Evolutionary conservation across 2,113 vertebrate genomes (phyloP).

Genomic region (Otocyon megalotis): DNA sequence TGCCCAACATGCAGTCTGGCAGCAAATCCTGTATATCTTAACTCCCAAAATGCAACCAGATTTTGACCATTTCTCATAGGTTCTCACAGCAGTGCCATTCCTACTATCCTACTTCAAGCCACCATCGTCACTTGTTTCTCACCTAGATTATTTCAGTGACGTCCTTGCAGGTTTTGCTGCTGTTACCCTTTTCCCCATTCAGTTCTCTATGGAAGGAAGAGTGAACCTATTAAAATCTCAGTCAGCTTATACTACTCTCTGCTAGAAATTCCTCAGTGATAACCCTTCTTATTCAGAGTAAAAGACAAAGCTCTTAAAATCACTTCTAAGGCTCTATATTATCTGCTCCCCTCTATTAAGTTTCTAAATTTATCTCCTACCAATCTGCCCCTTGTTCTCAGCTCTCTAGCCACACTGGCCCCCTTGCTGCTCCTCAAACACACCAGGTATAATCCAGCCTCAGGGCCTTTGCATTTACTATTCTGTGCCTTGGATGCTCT

Average conservation of each 20-base stretch:
- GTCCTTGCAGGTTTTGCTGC: not conserved
- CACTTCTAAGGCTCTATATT: not conserved
- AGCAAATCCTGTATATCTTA: not conserved
- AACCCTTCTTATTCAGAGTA: not conserved
- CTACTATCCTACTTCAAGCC: not conserved
- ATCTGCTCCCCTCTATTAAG: not conserved
- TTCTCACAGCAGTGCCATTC: not conserved
- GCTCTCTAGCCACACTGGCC: not conserved
- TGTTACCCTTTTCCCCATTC: not conserved
- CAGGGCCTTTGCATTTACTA: not conserved
- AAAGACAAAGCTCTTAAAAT: conserved; percentile 7
- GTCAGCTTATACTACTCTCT: conserved; percentile 2
- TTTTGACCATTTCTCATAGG: not conserved
- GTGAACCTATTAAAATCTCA: conserved; percentile 18
- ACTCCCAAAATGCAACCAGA: not conserved
- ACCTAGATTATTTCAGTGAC: not conserved
- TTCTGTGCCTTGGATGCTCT: not conserved
- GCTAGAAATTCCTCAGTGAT: not conserved
- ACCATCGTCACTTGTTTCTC: not conserved
- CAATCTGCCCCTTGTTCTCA: not conserved
- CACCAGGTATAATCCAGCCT: not conserved
- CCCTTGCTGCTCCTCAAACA: not conserved
- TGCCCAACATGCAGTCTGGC: not conserved
- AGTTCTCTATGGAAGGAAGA: not conserved
- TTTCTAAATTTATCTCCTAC: conserved; percentile 10